phyloP scores from a whole-genome alignment of 2,888 invertebrate species.

The Toxonevra muliebris region DNA sequence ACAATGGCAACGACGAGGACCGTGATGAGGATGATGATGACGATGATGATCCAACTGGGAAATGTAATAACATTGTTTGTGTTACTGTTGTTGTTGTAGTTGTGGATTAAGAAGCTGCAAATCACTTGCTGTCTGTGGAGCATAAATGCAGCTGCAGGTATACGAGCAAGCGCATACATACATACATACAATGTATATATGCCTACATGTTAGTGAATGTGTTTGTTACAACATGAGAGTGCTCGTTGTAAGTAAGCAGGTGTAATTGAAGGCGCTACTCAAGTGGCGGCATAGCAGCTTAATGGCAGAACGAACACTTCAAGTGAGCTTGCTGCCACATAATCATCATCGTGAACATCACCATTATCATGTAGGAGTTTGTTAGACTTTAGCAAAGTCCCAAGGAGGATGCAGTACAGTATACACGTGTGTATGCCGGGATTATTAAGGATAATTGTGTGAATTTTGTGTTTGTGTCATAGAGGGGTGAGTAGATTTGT shows the following conservation, averaged over 20 bases:
- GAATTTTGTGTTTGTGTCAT: not conserved
- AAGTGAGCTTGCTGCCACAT: not conserved
- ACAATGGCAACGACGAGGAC: no score
- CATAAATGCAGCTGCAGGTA: not conserved
- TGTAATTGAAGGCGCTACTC: conserved; percentile 5
- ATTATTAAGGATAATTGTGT: conserved; percentile 7
- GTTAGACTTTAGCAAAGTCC: not conserved
- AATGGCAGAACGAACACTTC: not conserved
- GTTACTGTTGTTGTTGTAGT: not conserved
- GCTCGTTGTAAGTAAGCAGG: not conserved
- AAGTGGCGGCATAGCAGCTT: not conserved
- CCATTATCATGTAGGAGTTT: not conserved
- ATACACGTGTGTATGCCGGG: not conserved
- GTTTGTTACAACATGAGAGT: not conserved
- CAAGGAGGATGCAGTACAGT: not conserved
- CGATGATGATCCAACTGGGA: conserved; percentile 27
- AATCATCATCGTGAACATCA: no score
- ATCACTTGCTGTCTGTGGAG: not conserved
- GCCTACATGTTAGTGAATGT: not conserved
- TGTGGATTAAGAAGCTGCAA: not conserved
- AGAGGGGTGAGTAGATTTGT: no score
- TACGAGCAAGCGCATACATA: not conserved
- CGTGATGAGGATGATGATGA: not conserved
- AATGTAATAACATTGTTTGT: conserved; percentile 25
- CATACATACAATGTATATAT: not conserved